Evolutionary conservation across 2,113 vertebrate genomes (phyloP).

Genomic region (Tychaedon coryphoeus): DNA sequence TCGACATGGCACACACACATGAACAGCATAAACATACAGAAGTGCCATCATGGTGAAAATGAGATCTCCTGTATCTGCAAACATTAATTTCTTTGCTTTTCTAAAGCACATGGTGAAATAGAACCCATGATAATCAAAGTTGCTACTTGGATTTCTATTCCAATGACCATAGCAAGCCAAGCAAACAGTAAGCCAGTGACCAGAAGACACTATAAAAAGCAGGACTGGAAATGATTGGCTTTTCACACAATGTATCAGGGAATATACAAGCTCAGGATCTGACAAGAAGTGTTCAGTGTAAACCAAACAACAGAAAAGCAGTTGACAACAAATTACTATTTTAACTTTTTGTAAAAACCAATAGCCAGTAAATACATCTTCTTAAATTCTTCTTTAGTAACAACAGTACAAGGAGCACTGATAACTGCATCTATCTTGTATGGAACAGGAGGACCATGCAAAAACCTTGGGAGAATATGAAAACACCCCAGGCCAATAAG

Average conservation of each 20-base stretch:
- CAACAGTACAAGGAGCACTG: neutral
- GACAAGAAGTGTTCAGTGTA: neutral
- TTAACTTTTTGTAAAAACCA: neutral
- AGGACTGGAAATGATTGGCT: neutral
- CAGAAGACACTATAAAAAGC: neutral
- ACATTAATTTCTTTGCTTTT: neutral
- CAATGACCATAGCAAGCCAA: neutral
- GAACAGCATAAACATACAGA: neutral
- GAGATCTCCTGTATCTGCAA: neutral
- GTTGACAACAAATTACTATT: neutral
- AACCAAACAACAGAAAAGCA: neutral
- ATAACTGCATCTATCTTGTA: neutral
- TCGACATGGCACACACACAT: neutral
- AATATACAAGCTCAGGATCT: neutral
- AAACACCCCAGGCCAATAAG: accelerated
- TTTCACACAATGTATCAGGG: neutral
- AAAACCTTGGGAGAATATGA: neutral
- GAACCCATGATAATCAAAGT: neutral
- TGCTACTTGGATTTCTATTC: neutral
- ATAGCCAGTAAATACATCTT: neutral
- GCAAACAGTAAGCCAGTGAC: neutral
- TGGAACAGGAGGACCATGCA: neutral
- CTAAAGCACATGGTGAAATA: neutral
- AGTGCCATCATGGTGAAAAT: neutral
- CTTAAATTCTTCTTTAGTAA: neutral